Conservation (phyloP, 2,113 vertebrate species). For the Panurus biarmicus region DNA sequence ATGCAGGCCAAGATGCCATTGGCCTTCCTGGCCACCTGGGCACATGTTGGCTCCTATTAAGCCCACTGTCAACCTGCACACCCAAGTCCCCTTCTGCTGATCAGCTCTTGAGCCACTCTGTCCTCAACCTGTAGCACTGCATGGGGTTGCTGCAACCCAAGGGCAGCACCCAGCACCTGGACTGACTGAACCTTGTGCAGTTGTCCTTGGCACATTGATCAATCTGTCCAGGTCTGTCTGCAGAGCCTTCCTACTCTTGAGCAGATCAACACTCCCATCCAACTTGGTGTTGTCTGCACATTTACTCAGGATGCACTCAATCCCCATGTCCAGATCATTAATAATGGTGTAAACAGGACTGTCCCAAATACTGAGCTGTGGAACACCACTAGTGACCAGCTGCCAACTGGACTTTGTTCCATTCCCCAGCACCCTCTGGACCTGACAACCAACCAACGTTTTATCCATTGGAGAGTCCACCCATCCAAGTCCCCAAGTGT, state of each 20-base stretch:
- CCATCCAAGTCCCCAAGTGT: background rate
- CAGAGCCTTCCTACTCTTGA: background rate
- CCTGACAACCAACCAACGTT: background rate
- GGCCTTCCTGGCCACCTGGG: background rate
- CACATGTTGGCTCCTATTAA: accelerated
- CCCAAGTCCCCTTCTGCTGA: background rate
- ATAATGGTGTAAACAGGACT: background rate
- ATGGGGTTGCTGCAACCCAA: background rate
- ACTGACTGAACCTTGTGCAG: background rate
- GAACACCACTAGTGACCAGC: background rate
- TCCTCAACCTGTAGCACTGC: background rate
- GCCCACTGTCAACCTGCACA: background rate
- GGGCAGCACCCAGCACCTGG: background rate
- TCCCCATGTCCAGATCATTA: background rate
- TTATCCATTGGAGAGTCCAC: background rate
- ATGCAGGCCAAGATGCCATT: background rate
- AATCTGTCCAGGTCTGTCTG: background rate
- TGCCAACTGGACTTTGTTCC: background rate
- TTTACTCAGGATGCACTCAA: background rate
- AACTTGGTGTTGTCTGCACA: background rate
- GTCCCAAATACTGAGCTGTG: background rate
- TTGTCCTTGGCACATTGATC: background rate
- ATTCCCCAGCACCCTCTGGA: background rate
- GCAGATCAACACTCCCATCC: background rate
- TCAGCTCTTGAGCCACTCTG: background rate